phyloP scores from a whole-genome alignment of 1,140 invertebrate genomes.

The Musca vetustissima region DNA sequence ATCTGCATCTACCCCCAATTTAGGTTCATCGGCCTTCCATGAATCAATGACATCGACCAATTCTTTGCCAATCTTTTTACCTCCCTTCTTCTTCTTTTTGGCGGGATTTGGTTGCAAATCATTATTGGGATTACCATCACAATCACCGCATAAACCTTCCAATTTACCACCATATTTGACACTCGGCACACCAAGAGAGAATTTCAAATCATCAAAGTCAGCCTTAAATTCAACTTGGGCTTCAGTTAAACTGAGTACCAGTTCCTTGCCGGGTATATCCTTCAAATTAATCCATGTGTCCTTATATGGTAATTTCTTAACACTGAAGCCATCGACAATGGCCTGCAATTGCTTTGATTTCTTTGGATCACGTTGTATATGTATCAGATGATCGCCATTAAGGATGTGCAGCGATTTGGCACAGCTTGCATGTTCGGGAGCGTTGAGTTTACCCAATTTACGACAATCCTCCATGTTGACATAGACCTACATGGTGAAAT shows the following conservation, averaged over 20 bases:
- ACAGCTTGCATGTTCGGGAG: constrained; percentile 38
- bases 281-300: constrained; percentile 60
- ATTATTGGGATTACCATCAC: constrained; percentile 67
- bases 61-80: constrained; percentile 45
- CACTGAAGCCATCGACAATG: constrained; percentile 52
- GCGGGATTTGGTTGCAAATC: constrained; percentile 62
- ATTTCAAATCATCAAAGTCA: constrained; percentile 59
- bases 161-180: constrained; percentile 70
- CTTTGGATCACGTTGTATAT: constrained; percentile 56
- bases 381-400: constrained; percentile 65
- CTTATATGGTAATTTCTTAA: constrained; percentile 58
- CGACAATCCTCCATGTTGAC: constrained; percentile 50
- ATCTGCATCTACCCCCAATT: constrained; percentile 44
- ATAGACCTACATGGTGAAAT: constrained; percentile 37
- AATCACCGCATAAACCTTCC: constrained; percentile 79
- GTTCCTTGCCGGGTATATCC: constrained; percentile 56
- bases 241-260: constrained; percentile 56
- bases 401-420: constrained; percentile 60
- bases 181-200: constrained; percentile 62
- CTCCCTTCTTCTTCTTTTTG: constrained; percentile 36
- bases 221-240: constrained; percentile 60
- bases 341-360: constrained; percentile 34
- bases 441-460: constrained; percentile 35
- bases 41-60: constrained; percentile 61
- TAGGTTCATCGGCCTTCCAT: constrained; percentile 62